A percentile compares a stretch with the other conserved stretches of the same genome.
Evolutionary conservation across 2,797 vertebrate species (phyloP).

Genomic region (Hirundo rustica): DNA sequence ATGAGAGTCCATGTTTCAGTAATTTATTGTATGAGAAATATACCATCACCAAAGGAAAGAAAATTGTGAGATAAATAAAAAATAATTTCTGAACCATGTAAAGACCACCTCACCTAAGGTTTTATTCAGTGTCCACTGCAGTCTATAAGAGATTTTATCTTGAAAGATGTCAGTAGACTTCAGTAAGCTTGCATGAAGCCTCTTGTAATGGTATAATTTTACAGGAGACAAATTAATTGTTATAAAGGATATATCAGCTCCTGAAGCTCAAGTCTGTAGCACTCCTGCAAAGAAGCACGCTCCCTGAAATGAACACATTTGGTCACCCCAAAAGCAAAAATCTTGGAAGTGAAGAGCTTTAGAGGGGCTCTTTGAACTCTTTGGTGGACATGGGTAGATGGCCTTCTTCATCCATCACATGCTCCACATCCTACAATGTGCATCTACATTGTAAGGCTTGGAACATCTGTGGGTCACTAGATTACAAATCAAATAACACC

Average conservation of each 20-base stretch:
- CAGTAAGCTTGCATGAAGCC: background rate
- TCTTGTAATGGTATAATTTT: background rate
- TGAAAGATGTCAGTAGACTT: background rate
- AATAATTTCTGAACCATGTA: background rate
- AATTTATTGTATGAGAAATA: background rate
- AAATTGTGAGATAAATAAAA: background rate
- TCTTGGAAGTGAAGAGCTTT: background rate
- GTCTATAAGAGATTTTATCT: background rate
- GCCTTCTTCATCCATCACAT: background rate
- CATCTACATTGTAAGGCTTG: background rate
- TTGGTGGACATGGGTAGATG: background rate
- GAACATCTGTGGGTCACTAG: background rate
- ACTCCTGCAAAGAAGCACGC: background rate
- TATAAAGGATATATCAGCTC: background rate
- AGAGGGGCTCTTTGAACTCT: background rate
- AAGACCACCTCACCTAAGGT: background rate
- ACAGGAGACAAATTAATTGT: background rate
- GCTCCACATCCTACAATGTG: background rate
- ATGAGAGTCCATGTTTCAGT: conserved; percentile 20
- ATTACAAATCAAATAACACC: background rate
- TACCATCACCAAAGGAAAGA: background rate
- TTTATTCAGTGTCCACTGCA: background rate
- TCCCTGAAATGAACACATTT: background rate
- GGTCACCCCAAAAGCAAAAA: background rate
- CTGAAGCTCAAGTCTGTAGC: background rate